phyloP scores from a whole-genome alignment of 2,888 invertebrate species.

The Sesia bembeciformis region DNA sequence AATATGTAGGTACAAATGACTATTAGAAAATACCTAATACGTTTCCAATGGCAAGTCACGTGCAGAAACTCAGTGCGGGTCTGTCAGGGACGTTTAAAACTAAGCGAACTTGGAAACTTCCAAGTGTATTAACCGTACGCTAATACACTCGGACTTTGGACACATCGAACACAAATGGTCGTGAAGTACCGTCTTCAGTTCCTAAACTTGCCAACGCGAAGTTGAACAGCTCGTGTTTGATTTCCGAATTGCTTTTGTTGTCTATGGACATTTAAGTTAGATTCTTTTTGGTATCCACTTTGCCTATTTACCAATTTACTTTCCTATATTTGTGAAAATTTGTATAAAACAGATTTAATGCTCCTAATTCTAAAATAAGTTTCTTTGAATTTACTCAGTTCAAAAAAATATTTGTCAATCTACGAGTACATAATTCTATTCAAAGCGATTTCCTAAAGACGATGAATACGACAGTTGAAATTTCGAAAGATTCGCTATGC shows the following conservation, averaged over 20 bases:
- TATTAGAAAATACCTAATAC: conserved; percentile 6
- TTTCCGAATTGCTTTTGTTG: conserved; percentile 4
- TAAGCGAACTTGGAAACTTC: conserved; percentile 33
- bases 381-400: too few species aligned
- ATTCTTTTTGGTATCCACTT: too few species aligned
- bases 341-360: too few species aligned
- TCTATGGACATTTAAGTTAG: too few species aligned
- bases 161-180: conserved; percentile 34
- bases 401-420: too few species aligned
- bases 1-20: not conserved
- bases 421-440: too few species aligned
- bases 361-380: too few species aligned
- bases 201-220: conserved; percentile 17
- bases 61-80: conserved; percentile 30
- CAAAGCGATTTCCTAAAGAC: too few species aligned
- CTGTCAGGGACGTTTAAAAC: conserved; percentile 53
- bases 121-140: conserved; percentile 47
- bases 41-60: conserved; percentile 42
- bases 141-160: conserved; percentile 28
- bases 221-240: conserved; percentile 4
- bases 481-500: too few species aligned
- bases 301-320: too few species aligned
- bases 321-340: too few species aligned
- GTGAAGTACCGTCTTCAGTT: conserved; percentile 18
- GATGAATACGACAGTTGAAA: too few species aligned